These are phyloP conservation scores for Galerucella pusilla DNA, from an alignment of 2,888 invertebrate species.

Conservation along the genomic window DNA sequence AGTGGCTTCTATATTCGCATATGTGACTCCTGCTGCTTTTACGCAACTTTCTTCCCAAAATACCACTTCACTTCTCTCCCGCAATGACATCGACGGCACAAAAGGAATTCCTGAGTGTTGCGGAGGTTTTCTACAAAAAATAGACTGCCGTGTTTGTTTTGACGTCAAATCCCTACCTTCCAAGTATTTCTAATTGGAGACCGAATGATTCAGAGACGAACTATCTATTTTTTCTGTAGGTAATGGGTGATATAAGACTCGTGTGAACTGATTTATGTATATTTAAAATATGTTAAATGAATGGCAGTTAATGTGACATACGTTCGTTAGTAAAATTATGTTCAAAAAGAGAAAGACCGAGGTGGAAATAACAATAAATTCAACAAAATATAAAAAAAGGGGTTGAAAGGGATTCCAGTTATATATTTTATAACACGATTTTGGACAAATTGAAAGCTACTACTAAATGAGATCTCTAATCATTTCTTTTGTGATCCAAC, in stretches of 20 bases:
- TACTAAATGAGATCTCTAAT: too few species aligned
- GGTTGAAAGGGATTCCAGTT: too few species aligned
- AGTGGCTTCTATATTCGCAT: conserved; percentile 48
- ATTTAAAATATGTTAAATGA: background rate
- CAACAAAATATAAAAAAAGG: too few species aligned
- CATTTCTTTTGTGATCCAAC: too few species aligned
- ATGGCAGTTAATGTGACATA: too few species aligned
- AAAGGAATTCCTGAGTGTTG: conserved; percentile 58
- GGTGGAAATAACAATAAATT: too few species aligned
- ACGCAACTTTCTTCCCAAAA: conserved; percentile 55
- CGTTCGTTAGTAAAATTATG: too few species aligned
- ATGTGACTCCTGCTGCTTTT: conserved; percentile 52
- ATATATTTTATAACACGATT: too few species aligned
- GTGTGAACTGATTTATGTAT: background rate
- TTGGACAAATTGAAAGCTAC: too few species aligned
- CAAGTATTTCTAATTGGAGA: conserved; percentile 44
- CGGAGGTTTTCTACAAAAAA: conserved; percentile 58
- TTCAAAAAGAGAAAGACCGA: too few species aligned
- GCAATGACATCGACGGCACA: conserved; percentile 55
- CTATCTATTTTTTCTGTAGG: background rate
- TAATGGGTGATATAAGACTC: background rate
- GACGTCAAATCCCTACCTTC: conserved; percentile 55
- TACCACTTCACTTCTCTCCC: conserved; percentile 55
- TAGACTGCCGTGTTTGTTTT: conserved; percentile 59
- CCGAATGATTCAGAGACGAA: conserved; percentile 51